A percentile compares a stretch with the other conserved stretches of the same genome.
phyloP scores from a whole-genome alignment of 2,113 vertebrate genomes.

The Chrysemys picta region DNA sequence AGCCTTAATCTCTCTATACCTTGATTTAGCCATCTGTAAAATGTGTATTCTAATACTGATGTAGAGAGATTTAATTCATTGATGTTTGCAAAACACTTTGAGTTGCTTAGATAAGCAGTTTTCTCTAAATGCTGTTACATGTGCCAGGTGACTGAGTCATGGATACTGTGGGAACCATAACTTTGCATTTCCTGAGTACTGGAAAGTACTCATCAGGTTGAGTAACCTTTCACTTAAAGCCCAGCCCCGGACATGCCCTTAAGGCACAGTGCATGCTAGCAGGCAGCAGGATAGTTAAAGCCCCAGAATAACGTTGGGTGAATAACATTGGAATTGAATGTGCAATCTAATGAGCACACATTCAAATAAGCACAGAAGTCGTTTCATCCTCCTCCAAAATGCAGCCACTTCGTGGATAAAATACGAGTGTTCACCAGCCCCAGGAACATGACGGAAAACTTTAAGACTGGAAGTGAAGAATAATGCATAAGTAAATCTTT shows the following conservation, averaged over 20 bases:
- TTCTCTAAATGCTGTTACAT: conserved; percentile 18
- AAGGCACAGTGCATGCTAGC: not conserved
- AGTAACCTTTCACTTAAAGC: conserved; percentile 57
- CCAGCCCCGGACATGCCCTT: conserved; percentile 60
- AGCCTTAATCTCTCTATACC: not conserved
- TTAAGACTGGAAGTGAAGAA: not conserved
- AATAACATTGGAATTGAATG: not conserved
- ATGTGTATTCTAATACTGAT: not conserved
- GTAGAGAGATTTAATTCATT: conserved; percentile 32
- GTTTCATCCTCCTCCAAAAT: not conserved
- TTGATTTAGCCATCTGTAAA: conserved; percentile 34
- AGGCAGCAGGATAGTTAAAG: conserved; percentile 39
- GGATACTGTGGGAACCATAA: conserved; percentile 60
- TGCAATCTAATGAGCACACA: not conserved
- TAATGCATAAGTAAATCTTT: not conserved
- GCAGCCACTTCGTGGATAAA: not conserved
- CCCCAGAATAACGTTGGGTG: conserved; percentile 18
- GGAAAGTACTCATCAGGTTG: conserved; percentile 47
- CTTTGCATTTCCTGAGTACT: conserved; percentile 55
- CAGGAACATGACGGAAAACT: not conserved
- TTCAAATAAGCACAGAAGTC: not conserved
- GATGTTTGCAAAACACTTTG: conserved; percentile 63
- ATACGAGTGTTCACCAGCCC: not conserved
- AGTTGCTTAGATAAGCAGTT: conserved; percentile 58
- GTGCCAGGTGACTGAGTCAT: conserved; percentile 55